Conservation (phyloP, 2,113 vertebrate species). For the Dendropsophus ebraccatus region DNA sequence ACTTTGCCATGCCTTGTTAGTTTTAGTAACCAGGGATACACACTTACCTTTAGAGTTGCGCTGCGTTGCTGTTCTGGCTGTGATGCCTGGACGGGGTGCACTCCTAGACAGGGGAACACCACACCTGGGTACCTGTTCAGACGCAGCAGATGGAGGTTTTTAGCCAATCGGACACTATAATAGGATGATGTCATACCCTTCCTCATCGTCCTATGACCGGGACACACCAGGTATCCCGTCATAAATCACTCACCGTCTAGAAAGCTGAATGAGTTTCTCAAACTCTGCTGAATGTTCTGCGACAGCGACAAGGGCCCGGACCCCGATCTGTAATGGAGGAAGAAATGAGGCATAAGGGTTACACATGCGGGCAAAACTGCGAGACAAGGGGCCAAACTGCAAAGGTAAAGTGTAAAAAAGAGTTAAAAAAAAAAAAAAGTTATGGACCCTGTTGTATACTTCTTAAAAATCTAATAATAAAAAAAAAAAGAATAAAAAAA, state of each 20-base stretch:
- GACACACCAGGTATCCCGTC: too few relatives aligned
- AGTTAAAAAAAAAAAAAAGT: too few relatives aligned
- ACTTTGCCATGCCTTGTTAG: too few relatives aligned
- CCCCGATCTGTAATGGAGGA: constrained; percentile 74
- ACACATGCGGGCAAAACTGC: neutral
- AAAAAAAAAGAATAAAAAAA: too few relatives aligned
- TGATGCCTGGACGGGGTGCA: constrained; percentile 88
- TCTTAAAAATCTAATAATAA: too few relatives aligned
- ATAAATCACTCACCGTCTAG: constrained; percentile 84
- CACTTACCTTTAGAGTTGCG: constrained; percentile 79
- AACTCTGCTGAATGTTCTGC: constrained; percentile 89
- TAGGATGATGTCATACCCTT: too few relatives aligned
- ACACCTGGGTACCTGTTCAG: constrained; percentile 80
- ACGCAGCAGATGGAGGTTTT: neutral
- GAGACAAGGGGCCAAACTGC: neutral
- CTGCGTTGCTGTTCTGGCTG: constrained; percentile 78
- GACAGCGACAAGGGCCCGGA: constrained; percentile 84
- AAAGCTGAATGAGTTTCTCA: constrained; percentile 86
- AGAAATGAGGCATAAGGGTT: neutral
- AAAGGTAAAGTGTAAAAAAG: neutral
- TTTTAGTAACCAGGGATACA: too few relatives aligned
- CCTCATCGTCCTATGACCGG: too few relatives aligned
- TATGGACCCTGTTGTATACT: too few relatives aligned
- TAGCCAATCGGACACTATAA: neutral
- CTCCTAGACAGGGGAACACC: constrained; percentile 86